Evolutionary conservation across 1,140 invertebrate species (phyloP).

Genomic region (Drosophila tropicalis): DNA sequence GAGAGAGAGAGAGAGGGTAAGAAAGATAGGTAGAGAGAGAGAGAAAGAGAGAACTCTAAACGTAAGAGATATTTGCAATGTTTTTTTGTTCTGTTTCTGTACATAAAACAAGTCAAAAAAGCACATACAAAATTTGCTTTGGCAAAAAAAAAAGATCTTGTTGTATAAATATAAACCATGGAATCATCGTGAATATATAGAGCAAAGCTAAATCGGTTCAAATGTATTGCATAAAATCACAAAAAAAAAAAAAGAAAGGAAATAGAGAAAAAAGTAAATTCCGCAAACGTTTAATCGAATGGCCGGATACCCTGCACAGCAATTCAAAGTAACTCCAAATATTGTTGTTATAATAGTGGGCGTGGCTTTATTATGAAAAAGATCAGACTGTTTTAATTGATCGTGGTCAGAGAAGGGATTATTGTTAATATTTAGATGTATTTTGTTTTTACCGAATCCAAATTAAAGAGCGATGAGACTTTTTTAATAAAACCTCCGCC

Average conservation of each 20-base stretch:
- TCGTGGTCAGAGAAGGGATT: too few relatives aligned
- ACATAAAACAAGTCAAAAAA: neutral
- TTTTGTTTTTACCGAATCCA: slow-evolving; percentile 88
- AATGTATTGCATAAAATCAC: slow-evolving; percentile 53
- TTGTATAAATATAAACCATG: slow-evolving; percentile 81
- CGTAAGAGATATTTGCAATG: slow-evolving; percentile 27
- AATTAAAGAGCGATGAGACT: slow-evolving; percentile 93
- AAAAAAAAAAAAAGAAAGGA: neutral
- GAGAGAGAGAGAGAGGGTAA: neutral
- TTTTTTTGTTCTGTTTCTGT: slow-evolving; percentile 22
- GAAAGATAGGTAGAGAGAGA: neutral
- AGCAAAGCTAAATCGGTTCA: slow-evolving; percentile 32
- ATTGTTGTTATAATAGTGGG: too few relatives aligned
- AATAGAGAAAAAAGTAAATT: too few relatives aligned
- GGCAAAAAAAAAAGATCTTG: slow-evolving; percentile 43
- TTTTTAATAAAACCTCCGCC: slow-evolving; percentile 90
- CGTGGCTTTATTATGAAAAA: too few relatives aligned
- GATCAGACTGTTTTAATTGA: too few relatives aligned
- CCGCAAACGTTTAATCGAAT: too few relatives aligned
- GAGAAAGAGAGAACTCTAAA: neutral
- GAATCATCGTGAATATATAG: slow-evolving; percentile 68
- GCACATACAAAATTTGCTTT: neutral
- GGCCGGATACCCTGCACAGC: neutral
- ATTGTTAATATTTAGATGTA: too few relatives aligned
- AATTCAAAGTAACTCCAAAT: too few relatives aligned